Evolutionary conservation across 2,888 invertebrate species (phyloP).

Genomic region (Leptopilina myrica): DNA sequence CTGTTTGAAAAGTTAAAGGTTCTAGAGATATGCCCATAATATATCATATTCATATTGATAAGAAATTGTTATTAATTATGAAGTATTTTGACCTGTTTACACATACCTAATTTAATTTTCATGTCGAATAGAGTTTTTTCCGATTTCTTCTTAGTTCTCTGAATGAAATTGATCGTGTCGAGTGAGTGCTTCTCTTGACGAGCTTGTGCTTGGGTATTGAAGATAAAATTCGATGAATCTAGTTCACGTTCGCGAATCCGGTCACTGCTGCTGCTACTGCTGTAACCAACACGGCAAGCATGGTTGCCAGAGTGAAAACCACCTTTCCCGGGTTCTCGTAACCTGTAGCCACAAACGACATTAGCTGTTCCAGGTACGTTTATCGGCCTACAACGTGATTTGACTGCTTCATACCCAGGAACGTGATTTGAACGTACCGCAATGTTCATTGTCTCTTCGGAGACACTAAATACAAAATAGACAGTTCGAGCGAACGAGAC

Average conservation of each 20-base stretch:
- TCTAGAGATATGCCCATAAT: no score
- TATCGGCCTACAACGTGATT: slow-evolving; percentile 48
- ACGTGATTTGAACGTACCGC: slow-evolving; percentile 40
- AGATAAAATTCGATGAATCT: slow-evolving; percentile 15
- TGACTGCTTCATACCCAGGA: slow-evolving; percentile 32
- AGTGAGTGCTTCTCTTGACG: slow-evolving; percentile 9
- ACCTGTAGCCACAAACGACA: slow-evolving; percentile 61
- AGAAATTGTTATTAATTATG: no score
- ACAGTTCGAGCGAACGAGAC: slow-evolving; percentile 39
- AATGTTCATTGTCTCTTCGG: slow-evolving; percentile 37
- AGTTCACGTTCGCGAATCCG: slow-evolving; percentile 17
- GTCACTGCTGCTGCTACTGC: background rate
- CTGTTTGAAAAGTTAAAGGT: no score
- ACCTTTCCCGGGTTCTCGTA: slow-evolving; percentile 55
- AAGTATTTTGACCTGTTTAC: no score
- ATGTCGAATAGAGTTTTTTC: background rate
- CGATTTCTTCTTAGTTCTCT: slow-evolving; percentile 26
- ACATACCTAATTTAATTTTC: slow-evolving; percentile 26
- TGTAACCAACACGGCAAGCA: background rate
- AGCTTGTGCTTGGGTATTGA: slow-evolving; percentile 5
- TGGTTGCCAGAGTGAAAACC: slow-evolving; percentile 11
- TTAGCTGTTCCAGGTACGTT: slow-evolving; percentile 63
- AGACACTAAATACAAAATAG: slow-evolving; percentile 41
- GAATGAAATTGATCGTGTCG: background rate
- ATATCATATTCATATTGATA: no score